Evolutionary conservation across 2,888 invertebrate species (phyloP), one percentile per base, ranked within the genome.

Genomic region (Cylindroiulus punctatus): DNA sequence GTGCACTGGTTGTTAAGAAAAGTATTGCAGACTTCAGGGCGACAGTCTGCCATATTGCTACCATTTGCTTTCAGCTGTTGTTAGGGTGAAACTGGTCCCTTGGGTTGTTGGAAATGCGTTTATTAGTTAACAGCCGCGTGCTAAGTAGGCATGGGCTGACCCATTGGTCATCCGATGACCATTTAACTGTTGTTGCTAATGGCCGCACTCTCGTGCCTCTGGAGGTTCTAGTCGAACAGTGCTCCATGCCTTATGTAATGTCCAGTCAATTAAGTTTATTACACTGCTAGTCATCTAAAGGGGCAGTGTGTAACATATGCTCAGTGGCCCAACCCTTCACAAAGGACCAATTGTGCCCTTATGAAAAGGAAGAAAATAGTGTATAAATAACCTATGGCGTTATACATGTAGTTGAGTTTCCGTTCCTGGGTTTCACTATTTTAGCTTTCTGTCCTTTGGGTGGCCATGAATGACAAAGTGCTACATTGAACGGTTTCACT

Each of bases 301-400:
- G 52, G 52, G 52, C 52, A 52, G 52, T 2, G n/a, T 1, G 2
- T 52, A n/a, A 52, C 52, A 52, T 19, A 14, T 76, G 30, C 30
- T 76, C 76, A 76, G 12, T 30, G 30, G 76, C 12, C 76, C 30
- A 17, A 30, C 30, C 14, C 76, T 30, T 76, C 52, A 52, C 52
- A 52, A 32, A 30, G 30, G 76, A 76, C 30, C 65, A 65, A 12
- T 65, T 65, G 65, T 65, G 40, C 26, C 14, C 32, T 76, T 1
- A 30, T 26, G 10, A 26, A 12, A 65, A 7, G 8, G 26, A n/a
- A 1, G 26, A 65, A 65, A 65, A 65, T 32, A n/a, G n/a, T n/a
- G n/a, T n/a, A 30, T 76, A 76, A 76, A 76, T 76, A 76, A 76
- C n/a, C 30, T 30, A 30, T 76, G 30, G 76, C n/a, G n/a, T n/a